These are phyloP conservation scores for Chionoecetes opilio DNA, from an alignment of 1,140 invertebrate genomes.

Conservation along the genomic window DNA sequence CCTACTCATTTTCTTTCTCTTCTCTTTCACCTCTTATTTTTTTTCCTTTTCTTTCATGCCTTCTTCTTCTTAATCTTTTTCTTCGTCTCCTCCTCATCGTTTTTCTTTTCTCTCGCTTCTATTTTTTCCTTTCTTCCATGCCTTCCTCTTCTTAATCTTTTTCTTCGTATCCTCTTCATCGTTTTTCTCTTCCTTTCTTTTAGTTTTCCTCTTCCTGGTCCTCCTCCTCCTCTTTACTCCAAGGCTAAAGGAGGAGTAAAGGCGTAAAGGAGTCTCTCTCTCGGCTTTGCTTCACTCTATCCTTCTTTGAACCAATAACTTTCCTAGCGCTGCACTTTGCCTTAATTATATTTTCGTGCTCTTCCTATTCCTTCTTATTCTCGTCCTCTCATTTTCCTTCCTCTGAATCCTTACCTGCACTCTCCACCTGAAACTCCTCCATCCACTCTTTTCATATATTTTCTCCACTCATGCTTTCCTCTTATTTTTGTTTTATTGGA, in stretches of 20 bases:
- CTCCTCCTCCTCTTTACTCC: background rate
- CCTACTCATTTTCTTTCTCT: background rate
- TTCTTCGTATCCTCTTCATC: background rate
- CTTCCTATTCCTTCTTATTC: background rate
- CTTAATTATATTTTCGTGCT: constrained; percentile 22
- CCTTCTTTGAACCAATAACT: constrained; percentile 31
- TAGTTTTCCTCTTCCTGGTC: background rate
- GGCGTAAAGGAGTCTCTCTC: too few relatives aligned
- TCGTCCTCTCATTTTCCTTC: background rate
- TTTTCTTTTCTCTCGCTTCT: background rate
- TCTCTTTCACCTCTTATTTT: background rate
- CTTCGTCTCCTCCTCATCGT: background rate
- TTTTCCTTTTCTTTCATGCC: background rate
- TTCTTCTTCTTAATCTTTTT: background rate
- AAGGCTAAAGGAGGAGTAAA: too few relatives aligned
- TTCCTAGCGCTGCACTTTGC: background rate
- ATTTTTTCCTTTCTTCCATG: background rate
- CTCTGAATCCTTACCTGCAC: background rate
- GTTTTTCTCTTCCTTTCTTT: background rate
- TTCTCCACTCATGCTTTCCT: background rate
- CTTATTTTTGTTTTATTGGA: too few relatives aligned
- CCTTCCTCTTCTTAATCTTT: background rate
- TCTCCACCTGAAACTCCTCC: background rate
- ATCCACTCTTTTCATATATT: background rate
- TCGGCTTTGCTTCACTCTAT: background rate